Evolutionary conservation across 64 coral and sea anemone genomes (phyloP), one percentile per base, ranked within the genome.

Genomic region (Pocillopora damicornis): DNA sequence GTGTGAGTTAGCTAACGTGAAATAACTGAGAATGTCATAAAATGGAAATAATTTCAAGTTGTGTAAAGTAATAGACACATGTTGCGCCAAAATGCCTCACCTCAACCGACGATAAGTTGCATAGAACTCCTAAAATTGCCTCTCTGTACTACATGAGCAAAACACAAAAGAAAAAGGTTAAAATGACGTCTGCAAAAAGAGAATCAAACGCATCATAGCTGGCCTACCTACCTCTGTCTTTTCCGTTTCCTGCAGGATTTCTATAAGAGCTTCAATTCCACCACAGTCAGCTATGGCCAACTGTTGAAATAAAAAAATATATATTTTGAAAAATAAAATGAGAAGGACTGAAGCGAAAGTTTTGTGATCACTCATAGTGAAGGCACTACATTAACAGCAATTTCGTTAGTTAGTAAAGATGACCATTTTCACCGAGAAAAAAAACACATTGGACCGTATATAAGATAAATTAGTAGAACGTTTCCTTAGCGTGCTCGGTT

Each of bases 251-350:
- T 96, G 94, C 67, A 96, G 88, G 82, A 96, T 93, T 87, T 87
- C 85, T 23, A 93, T 93, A 36, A 96, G 66, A 59, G 72, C 83
- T 64, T 87, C 82, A 64, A 96, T 90, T 63, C 94, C 94, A 45
- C 88, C 94, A 73, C 91, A 93, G 22, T 96, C 94, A 11, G 94
- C 94, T 14, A 96, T 93, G 22, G 87, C 88, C 76, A 96, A 9
- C 94, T 93, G 35, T 30, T 16, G 59, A 59, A 77, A 77, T 13
- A 64, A 36, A 75, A 18, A 61, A 86, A 22, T 20, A 81, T 63
- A 76, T 1, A 56, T 22, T 17, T n/a, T 76, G 13, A 20, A 63
- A 88, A 17, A 11, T n/a, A 37, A 78, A 63, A 20, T 62, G 6
- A 22, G 76, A 23, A 23, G 20, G 45, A 15, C 42, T 51, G 2